Evolutionary conservation across 2,888 invertebrate species (phyloP), one percentile per base, ranked within the genome.

Genomic region (Zaprionus bogoriensis): DNA sequence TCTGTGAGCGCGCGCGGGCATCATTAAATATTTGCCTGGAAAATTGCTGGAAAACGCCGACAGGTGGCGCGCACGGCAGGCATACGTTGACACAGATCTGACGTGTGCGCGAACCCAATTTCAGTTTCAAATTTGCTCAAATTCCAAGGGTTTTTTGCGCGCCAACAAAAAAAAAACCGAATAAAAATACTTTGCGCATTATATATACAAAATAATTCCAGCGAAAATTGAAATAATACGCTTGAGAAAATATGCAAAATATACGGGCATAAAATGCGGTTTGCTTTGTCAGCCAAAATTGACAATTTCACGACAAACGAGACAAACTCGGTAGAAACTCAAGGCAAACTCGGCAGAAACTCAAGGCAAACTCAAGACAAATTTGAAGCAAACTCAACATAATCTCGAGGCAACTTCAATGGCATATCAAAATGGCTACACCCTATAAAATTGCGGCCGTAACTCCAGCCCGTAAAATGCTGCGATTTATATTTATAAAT

Each of bases 11-110:
- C 30, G 30, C 52, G 3, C 19, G 27, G 1, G 7, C 52, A 47
- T 59, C 55, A 67, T 66, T 67, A 71, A 85, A 77, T 77, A 67
- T 69, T 75, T 63, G 67, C 65, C 68, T 41, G 39, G 10, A 28
- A 22, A 55, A 38, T 36, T 51, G 58, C 28, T 20, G 12, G 44
- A 14, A 46, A 57, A 44, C 62, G 39, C 9, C 32, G 71, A 68
- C 71, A 71, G 71, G 74, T 74, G 68, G 69, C 52, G 32, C 45
- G 5, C 22, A 47, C 39, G 28, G 12, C 41, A 22, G 6, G 7
- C n/a, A 74, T 63, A 74, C 30, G 44, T 48, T 71, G 74, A 71
- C 71, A 63, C 48, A 61, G 36, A 74, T 55, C 74, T 74, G 71
- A 74, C 58, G 27, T 63, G 59, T 59, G 74, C 53, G 38, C 53